phyloP scores from a whole-genome alignment of 2,888 invertebrate genomes.

The Tyria jacobaeae region DNA sequence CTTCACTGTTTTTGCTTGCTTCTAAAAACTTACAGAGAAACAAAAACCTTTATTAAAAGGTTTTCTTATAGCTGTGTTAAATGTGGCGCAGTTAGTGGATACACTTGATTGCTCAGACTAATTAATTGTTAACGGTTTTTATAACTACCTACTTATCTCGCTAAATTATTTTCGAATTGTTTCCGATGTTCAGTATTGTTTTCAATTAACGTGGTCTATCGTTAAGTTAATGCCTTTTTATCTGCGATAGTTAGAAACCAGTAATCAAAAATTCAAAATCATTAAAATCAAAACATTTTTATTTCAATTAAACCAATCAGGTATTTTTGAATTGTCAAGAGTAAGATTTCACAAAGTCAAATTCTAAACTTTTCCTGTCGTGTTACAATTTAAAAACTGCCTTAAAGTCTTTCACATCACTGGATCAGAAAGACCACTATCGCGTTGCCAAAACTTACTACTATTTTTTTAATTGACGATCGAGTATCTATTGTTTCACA shows the following conservation, averaged over 20 bases:
- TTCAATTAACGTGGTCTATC: background rate
- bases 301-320: too few relatives aligned
- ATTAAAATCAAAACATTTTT: too few relatives aligned
- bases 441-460: constrained; percentile 51
- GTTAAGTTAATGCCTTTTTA: background rate
- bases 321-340: too few relatives aligned
- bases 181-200: background rate
- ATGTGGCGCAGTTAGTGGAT: background rate
- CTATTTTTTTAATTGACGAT: constrained; percentile 51
- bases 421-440: constrained; percentile 27
- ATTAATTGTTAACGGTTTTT: background rate
- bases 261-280: too few relatives aligned
- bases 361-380: too few relatives aligned
- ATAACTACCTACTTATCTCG: background rate
- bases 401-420: background rate
- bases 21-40: background rate
- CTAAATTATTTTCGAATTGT: background rate
- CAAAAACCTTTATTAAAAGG: too few relatives aligned
- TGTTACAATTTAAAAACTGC: too few relatives aligned
- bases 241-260: too few relatives aligned
- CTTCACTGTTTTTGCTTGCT: background rate
- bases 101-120: background rate
- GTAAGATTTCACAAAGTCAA: too few relatives aligned
- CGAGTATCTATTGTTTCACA: constrained; percentile 31
- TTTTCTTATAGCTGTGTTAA: too few relatives aligned